Percentiles rank a stretch among this genome's conserved stretches.
Evolutionary conservation across 2,797 vertebrate species (phyloP).

Genomic region (Hapalemur alaotrensis): DNA sequence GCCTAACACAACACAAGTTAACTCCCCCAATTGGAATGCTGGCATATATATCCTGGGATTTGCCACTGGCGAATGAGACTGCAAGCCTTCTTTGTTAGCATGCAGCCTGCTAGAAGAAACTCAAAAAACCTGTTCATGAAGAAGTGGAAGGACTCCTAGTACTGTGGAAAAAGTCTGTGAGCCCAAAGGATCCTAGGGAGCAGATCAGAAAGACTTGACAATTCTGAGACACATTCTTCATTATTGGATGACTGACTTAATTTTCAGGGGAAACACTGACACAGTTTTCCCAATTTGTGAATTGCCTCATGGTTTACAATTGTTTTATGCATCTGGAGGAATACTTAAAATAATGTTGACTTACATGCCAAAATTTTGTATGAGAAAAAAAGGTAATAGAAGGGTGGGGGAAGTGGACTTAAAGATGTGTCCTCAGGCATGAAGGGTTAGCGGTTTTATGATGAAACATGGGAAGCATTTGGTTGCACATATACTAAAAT

Average conservation of each 20-base stretch:
- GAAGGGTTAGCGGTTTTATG: not conserved
- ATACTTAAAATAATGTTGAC: not conserved
- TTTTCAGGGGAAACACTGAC: not conserved
- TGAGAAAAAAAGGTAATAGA: not conserved
- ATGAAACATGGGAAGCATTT: not conserved
- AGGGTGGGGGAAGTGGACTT: not conserved
- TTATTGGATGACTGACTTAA: not conserved
- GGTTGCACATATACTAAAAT: not conserved
- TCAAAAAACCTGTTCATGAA: slow-evolving; percentile 57
- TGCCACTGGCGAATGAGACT: slow-evolving; percentile 29
- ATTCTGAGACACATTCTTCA: not conserved
- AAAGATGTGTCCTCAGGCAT: not conserved
- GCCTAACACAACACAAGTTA: not conserved
- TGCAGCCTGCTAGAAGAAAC: slow-evolving; percentile 58
- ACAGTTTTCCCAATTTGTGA: not conserved
- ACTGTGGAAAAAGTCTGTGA: not conserved
- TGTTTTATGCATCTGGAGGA: not conserved
- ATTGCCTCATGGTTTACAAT: not conserved
- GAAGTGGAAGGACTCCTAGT: slow-evolving; percentile 23
- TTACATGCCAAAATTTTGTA: not conserved
- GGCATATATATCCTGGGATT: slow-evolving; percentile 50
- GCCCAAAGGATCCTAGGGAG: not conserved
- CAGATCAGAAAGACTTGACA: not conserved
- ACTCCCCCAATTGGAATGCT: not conserved
- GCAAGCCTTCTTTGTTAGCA: slow-evolving; percentile 73